Conservation (phyloP, 2,113 vertebrate genomes). For the Clarias magur region DNA sequence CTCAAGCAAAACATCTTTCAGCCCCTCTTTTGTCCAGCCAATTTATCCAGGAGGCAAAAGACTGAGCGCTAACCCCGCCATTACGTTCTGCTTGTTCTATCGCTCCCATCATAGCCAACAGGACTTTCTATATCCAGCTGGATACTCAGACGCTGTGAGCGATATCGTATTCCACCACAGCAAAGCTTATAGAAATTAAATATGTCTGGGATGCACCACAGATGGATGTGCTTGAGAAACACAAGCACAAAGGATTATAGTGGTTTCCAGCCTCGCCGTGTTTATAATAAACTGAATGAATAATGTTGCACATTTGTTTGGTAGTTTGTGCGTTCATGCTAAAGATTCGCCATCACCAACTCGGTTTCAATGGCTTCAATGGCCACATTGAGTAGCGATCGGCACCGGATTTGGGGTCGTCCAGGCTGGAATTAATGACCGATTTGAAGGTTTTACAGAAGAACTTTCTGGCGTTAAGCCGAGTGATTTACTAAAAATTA, state of each 20-base stretch:
- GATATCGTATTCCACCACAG: background rate
- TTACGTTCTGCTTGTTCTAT: slow-evolving; percentile 1
- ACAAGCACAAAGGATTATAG: background rate
- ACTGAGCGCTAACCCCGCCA: slow-evolving; percentile 18
- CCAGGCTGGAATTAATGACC: slow-evolving; percentile 68
- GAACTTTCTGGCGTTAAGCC: slow-evolving; percentile 70
- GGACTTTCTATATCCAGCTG: slow-evolving; percentile 10
- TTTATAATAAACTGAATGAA: slow-evolving; percentile 28
- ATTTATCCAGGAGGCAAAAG: slow-evolving; percentile 50
- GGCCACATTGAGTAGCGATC: slow-evolving; percentile 66
- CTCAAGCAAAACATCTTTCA: slow-evolving; percentile 59
- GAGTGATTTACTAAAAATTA: slow-evolving; percentile 74
- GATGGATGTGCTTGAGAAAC: slow-evolving; percentile 2
- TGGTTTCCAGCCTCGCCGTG: slow-evolving; percentile 28
- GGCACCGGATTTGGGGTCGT: slow-evolving; percentile 65
- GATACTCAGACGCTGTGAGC: background rate
- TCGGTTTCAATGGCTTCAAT: slow-evolving; percentile 39
- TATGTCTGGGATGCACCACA: background rate
- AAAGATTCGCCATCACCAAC: slow-evolving; percentile 35
- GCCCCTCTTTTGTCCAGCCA: slow-evolving; percentile 43
- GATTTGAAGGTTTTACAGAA: slow-evolving; percentile 70
- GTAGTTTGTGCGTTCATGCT: slow-evolving; percentile 9
- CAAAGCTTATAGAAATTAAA: slow-evolving; percentile 11
- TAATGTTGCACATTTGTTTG: slow-evolving; percentile 34
- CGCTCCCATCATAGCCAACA: background rate